Conservation (phyloP, 2,888 invertebrate species). For the Acrocera orbiculus region DNA sequence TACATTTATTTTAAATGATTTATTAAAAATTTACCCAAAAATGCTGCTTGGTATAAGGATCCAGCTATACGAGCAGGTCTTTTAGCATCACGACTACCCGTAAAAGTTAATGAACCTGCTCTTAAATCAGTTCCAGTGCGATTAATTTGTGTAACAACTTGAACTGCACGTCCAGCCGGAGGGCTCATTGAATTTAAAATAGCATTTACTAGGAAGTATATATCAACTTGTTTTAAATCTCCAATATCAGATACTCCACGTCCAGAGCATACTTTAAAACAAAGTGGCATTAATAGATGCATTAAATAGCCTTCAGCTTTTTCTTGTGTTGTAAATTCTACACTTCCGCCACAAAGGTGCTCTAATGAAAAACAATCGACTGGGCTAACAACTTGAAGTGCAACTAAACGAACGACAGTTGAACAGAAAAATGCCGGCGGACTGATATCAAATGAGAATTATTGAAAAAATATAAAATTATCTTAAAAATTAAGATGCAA, state of each 20-base stretch:
- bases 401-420: conserved; percentile 85
- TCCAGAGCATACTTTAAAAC: conserved; percentile 86
- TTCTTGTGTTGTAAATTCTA: conserved; percentile 74
- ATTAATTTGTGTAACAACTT: conserved; percentile 47
- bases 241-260: conserved; percentile 81
- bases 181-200: conserved; percentile 77
- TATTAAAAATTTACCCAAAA: conserved; percentile 37
- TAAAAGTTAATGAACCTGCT: conserved; percentile 65
- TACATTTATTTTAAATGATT: conserved; percentile 4
- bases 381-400: conserved; percentile 84
- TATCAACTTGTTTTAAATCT: conserved; percentile 72
- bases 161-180: conserved; percentile 52
- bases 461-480: too few relatives aligned
- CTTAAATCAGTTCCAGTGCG: conserved; percentile 54
- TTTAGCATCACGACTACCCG: conserved; percentile 58
- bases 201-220: conserved; percentile 76
- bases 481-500: too few relatives aligned
- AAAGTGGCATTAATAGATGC: conserved; percentile 91
- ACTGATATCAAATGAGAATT: too few relatives aligned
- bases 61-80: conserved; percentile 59
- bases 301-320: conserved; percentile 91
- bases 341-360: conserved; percentile 84
- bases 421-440: conserved; percentile 92
- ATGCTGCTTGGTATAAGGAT: conserved; percentile 66
- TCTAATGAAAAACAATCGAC: conserved; percentile 85